A percentile compares a stretch with the other conserved stretches of the same genome.
These are phyloP conservation scores for Sarcophilus harrisii DNA, from an alignment of 2,797 vertebrate genomes.

Conservation along the genomic window DNA sequence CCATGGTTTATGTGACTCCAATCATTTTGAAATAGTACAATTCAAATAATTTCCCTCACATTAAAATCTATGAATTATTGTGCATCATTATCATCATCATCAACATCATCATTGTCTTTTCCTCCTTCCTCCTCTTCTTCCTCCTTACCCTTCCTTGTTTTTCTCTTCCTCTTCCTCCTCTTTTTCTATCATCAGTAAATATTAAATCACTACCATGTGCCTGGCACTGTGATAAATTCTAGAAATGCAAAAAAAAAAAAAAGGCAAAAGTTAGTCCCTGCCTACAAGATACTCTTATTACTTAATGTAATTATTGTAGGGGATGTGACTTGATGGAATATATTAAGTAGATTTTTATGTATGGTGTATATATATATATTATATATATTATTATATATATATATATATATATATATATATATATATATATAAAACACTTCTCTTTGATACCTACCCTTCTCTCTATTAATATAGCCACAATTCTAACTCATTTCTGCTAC, in stretches of 20 bases:
- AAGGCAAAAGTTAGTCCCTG: not conserved
- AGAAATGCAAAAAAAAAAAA: not conserved
- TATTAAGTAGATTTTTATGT: not conserved
- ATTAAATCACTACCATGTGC: not conserved
- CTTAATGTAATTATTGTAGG: not conserved
- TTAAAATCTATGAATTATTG: too few relatives aligned
- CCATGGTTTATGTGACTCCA: accelerated
- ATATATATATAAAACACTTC: too few relatives aligned
- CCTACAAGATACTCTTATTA: not conserved
- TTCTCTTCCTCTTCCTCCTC: too few relatives aligned
- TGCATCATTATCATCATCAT: too few relatives aligned
- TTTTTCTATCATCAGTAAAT: not conserved
- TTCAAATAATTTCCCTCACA: not conserved
- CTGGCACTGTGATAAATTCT: not conserved
- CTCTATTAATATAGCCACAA: not conserved
- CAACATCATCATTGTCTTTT: not conserved
- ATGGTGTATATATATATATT: not conserved
- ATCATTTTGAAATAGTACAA: not conserved
- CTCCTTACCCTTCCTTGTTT: too few relatives aligned
- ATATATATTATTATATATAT: too few relatives aligned
- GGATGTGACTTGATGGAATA: too few relatives aligned
- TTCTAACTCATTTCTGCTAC: not conserved
- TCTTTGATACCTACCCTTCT: not conserved
- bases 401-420: not conserved
- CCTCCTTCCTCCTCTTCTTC: too few relatives aligned